Percentiles rank a stretch among this genome's conserved stretches.
Conservation (phyloP, 2,113 vertebrate species). For the Ciconia maguari region DNA sequence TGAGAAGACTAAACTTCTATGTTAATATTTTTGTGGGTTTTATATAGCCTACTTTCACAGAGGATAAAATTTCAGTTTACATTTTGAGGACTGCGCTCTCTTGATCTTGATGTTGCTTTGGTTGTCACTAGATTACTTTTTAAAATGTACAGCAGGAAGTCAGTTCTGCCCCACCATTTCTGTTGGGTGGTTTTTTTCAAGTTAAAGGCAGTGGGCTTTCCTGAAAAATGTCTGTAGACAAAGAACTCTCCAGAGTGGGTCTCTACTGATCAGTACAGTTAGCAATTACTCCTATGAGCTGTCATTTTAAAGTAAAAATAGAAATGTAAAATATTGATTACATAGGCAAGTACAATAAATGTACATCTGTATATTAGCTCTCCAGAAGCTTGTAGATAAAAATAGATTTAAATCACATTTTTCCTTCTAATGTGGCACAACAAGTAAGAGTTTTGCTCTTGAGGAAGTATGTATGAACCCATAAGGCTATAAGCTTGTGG, state of each 20-base stretch:
- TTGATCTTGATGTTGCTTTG: background rate
- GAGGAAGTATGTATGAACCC: background rate
- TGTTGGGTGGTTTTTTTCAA: background rate
- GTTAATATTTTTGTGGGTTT: background rate
- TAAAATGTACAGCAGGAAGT: background rate
- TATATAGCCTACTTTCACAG: background rate
- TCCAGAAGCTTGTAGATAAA: background rate
- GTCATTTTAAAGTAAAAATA: background rate
- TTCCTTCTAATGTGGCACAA: background rate
- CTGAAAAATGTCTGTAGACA: background rate
- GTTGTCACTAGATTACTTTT: background rate
- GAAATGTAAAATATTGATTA: slow-evolving; percentile 28
- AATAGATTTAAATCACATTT: background rate
- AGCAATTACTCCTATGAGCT: background rate
- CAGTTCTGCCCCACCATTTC: background rate
- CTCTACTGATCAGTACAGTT: background rate
- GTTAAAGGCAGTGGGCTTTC: background rate
- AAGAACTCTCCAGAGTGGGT: background rate
- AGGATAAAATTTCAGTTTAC: background rate
- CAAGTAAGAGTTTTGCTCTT: background rate
- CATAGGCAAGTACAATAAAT: slow-evolving; percentile 4
- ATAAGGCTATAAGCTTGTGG: background rate
- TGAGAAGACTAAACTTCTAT: background rate
- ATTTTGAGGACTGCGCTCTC: background rate
- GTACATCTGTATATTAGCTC: background rate